Evolutionary conservation across 2,888 invertebrate species (phyloP).

Genomic region (Parasteatoda lunata): DNA sequence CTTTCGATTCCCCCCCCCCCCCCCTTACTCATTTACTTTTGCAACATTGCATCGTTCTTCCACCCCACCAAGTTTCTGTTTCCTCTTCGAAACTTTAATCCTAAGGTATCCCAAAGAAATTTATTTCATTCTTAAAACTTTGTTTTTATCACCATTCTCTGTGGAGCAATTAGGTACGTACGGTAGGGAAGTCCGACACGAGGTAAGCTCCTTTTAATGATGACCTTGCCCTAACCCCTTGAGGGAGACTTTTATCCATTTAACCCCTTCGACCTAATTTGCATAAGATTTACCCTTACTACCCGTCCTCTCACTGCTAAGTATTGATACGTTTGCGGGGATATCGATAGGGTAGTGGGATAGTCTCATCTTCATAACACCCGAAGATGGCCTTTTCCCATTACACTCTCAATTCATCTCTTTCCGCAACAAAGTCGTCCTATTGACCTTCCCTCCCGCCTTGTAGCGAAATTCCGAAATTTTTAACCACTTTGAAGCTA

Average conservation of each 20-base stretch:
- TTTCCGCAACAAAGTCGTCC: constrained; percentile 25
- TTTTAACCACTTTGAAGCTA: constrained; percentile 34
- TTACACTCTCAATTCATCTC: constrained; percentile 52
- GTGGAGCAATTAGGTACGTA: constrained; percentile 55
- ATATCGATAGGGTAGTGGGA: constrained; percentile 23
- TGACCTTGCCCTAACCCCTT: constrained; percentile 51
- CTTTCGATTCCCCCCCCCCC: background rate
- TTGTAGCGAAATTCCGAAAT: constrained; percentile 11
- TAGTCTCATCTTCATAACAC: background rate
- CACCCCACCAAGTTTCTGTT: constrained; percentile 7
- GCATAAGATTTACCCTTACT: constrained; percentile 30
- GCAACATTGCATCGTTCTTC: constrained; percentile 22
- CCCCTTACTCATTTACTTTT: background rate
- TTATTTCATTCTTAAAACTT: constrained; percentile 44
- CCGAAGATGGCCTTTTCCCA: constrained; percentile 41
- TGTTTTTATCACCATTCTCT: constrained; percentile 66
- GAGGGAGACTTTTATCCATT: constrained; percentile 17
- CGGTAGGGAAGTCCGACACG: constrained; percentile 33
- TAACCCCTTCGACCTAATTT: constrained; percentile 21
- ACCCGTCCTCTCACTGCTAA: constrained; percentile 9
- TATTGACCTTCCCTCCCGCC: constrained; percentile 34
- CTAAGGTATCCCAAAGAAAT: constrained; percentile 45
- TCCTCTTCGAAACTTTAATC: constrained; percentile 43
- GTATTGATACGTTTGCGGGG: constrained; percentile 59
- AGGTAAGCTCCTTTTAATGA: constrained; percentile 65